Base-by-base conservation (phyloP, 2,888 invertebrate genomes). In the Rhyacophila evoluta region DNA sequence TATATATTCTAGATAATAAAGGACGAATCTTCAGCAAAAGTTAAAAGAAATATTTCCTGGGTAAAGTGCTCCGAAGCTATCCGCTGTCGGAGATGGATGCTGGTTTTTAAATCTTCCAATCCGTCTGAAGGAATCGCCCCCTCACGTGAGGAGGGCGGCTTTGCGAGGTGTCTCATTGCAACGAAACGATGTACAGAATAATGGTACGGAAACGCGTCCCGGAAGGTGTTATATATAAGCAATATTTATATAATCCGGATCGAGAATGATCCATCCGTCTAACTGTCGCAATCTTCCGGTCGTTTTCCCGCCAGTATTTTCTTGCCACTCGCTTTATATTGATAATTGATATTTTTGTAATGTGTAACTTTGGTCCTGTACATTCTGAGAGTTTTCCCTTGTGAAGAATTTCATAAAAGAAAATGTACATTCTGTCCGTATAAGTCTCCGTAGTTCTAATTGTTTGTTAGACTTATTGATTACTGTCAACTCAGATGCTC, bases 51-150 rank as follows among this genome's bases (percentile, higher is more conserved):
- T 87, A 88, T 87, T 88, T 86, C 88, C 86, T 88, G 86, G 87
- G 87, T 87, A 86, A 88, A 87, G 84, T 83, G 84, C 84, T 84
- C 83, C 83, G 84, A 84, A 85, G 84, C 84, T 80, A 84, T 83
- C 83, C 84, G 85, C 86, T 86, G 86, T 86, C 86, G 86, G 86
- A 84, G 84, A 83, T 83, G 84, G 84, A 83, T 85, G 84, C 83
- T 83, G 87, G 88, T 4, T 4, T 33, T 2, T 33, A 33, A 33
- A 33, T 87, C 87, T 86, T 85, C 87, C 88, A 86, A 86, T 86
- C 88, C 88, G 89, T 89, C 88, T 89, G 87, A 86, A 90, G 90
- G 12, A n/a, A 8, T 28, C 41, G 19, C 12, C 41, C 15, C 19
- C 19, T 6, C 41, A 11, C 4, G n/a, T 8, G 41, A 86, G 86